Evolutionary conservation across 2,113 vertebrate species (phyloP).

Genomic region (Carassius auratus): DNA sequence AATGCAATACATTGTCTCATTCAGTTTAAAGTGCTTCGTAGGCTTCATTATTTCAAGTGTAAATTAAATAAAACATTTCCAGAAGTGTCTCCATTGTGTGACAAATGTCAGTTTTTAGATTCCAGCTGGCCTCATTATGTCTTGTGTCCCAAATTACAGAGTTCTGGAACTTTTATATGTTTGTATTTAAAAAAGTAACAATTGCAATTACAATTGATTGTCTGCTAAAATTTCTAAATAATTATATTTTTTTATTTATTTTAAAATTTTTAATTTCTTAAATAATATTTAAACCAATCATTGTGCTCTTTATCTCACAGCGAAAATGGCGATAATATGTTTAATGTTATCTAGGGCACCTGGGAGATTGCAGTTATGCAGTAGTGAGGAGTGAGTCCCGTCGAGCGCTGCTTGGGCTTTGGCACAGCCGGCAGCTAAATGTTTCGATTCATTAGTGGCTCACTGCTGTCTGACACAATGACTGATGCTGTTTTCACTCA

Average conservation of each 20-base stretch:
- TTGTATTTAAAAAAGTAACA: too few relatives aligned
- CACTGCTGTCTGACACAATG: conserved; percentile 52
- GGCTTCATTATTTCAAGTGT: too few relatives aligned
- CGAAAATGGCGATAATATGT: conserved; percentile 57
- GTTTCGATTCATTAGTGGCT: conserved; percentile 49
- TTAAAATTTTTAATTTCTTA: too few relatives aligned
- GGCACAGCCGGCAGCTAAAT: conserved; percentile 17
- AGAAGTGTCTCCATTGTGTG: too few relatives aligned
- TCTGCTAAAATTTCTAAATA: too few relatives aligned
- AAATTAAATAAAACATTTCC: too few relatives aligned
- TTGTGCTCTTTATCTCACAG: conserved; percentile 50
- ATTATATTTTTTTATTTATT: too few relatives aligned
- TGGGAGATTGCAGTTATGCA: conserved; percentile 59
- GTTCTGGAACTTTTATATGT: too few relatives aligned
- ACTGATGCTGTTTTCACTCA: conserved; percentile 36
- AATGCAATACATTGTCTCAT: background rate
- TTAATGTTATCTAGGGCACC: conserved; percentile 64
- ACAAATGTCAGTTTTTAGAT: background rate
- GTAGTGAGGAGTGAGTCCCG: conserved; percentile 55
- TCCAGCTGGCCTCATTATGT: background rate
- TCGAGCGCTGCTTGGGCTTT: conserved; percentile 27
- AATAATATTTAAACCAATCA: background rate
- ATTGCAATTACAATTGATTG: too few relatives aligned
- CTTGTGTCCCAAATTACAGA: too few relatives aligned
- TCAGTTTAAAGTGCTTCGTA: too few relatives aligned